Evolutionary conservation across 2,888 invertebrate genomes (phyloP), one percentile per base, ranked within the genome.

Genomic region (Drosophila testacea): DNA sequence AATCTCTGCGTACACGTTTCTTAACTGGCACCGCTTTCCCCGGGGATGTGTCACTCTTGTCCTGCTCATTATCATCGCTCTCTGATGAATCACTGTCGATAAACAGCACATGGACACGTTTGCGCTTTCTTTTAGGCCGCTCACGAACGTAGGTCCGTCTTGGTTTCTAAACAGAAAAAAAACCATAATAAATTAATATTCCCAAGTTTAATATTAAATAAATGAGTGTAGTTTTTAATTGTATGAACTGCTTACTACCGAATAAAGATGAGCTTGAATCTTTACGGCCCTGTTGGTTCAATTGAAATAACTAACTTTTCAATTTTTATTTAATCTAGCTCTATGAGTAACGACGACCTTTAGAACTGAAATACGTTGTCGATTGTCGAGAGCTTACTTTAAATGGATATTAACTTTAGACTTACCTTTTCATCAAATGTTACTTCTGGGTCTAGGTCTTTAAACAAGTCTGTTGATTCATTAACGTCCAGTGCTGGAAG

Each of bases 341-440:
- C 57, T 2, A 4, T 30, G 27, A 44, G n/a, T 10, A 59, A 28
- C 52, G 30, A 30, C n/a, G 11, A 68, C 60, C 32, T 6, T 9
- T 41, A 2, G 4, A 1, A 22, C 10, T 47, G 4, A 7, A 34
- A 1, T 10, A 28, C 27, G 32, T 48, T 38, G n/a, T 13, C 41
- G 32, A 1, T 28, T 60, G 4, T 51, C 44, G 5, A 39, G 57
- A 76, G 88, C 82, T 28, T 32, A n/a, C 16, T 11, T 4, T 11
- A 6, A 32, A 47, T 9, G 4, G 10, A 4, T 16, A 1, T 42
- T 0, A 0, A 11, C 1, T 41, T 3, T 7, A 27, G 9, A 22
- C 69, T 68, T 71, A 91, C 92, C 79, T 82, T 88, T 63, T 81
- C 70, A 73, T 90, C 78, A 50, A 92, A 91, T n/a, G 90, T 86